Evolutionary conservation across 2,113 vertebrate genomes (phyloP), one percentile per base, ranked within the genome.

Genomic region (Pseudonaja textilis): DNA sequence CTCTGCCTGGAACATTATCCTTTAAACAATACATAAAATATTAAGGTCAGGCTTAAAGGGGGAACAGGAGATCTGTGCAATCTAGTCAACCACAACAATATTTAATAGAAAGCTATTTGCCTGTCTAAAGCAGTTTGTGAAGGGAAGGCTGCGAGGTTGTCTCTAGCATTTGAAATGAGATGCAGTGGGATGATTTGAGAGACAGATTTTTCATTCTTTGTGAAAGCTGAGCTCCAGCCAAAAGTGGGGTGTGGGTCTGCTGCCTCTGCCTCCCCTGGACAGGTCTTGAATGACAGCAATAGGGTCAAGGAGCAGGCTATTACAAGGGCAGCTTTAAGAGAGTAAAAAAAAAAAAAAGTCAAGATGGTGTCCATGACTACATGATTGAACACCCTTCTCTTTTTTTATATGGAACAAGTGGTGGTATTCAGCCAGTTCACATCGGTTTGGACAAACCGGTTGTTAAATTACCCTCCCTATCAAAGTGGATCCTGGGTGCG

Each of bases 11-110:
- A 96, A 93, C 96, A 95, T 97, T 95, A 96, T 96, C 95, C 94
- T 95, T 96, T 97, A 95, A 97, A 97, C 94, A 96, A 96, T 96
- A 97, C 96, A 97, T 97, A 97, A 96, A 96, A 96, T 94, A 97
- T 95, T 96, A 96, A 97, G 93, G 96, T 97, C 96, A 96, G 87
- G 94, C 90, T 94, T 95, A 96, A 94, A 96, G 56, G 93, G 85
- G 26, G 92, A 96, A 89, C 59, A 94, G 90, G 95, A 90, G 88
- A 93, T 93, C 92, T 55, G 56, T 91, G 81, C 57, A 85, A 95
- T 54, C 93, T 94, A 96, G 81, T 91, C 93, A 96, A 88, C 92
- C 95, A 94, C 89, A 94, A 81, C 87, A 50, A 95, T 94, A 92
- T 91, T 56, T 93, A 93, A 94, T 91, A 95, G 81, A 92, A 94